A percentile compares a stretch with the other conserved stretches of the same genome.
These are phyloP conservation scores for Microplitis mediator DNA, from an alignment of 1,140 invertebrate genomes.

Conservation along the genomic window DNA sequence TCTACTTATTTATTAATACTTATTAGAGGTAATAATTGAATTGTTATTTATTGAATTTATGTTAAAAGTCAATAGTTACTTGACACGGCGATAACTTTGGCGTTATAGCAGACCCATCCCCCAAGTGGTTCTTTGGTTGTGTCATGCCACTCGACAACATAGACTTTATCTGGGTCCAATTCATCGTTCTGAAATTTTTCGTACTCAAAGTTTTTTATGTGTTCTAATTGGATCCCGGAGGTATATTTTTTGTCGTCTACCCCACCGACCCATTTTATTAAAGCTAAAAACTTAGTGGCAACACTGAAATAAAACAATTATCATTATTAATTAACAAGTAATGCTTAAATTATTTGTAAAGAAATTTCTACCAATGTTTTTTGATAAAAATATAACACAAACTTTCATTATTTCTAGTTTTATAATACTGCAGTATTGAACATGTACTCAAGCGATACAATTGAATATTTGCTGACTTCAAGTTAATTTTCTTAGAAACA, in stretches of 20 bases:
- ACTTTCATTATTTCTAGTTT: no score
- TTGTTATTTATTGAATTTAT: background rate
- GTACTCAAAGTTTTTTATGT: slow-evolving; percentile 15
- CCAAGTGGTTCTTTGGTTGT: slow-evolving; percentile 8
- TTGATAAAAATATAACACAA: no score
- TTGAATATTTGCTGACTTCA: no score
- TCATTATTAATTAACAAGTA: background rate
- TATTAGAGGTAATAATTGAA: background rate
- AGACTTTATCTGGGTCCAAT: background rate
- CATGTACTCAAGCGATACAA: no score
- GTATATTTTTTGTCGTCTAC: slow-evolving; percentile 23
- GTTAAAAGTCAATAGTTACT: background rate
- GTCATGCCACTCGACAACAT: slow-evolving; percentile 19
- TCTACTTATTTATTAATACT: background rate
- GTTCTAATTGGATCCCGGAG: slow-evolving; percentile 5
- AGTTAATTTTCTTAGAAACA: no score
- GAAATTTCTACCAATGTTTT: no score
- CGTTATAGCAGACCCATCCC: slow-evolving; percentile 10
- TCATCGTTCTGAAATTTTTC: slow-evolving; percentile 18
- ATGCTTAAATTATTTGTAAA: no score
- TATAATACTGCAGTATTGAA: no score
- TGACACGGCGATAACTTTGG: slow-evolving; percentile 1
- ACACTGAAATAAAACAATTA: background rate
- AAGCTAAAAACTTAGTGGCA: slow-evolving; percentile 11
- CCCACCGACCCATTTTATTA: slow-evolving; percentile 17